A percentile compares a stretch with the other conserved stretches of the same genome.
Conservation (phyloP, 2,888 invertebrate species). For the Therioaphis trifolii region DNA sequence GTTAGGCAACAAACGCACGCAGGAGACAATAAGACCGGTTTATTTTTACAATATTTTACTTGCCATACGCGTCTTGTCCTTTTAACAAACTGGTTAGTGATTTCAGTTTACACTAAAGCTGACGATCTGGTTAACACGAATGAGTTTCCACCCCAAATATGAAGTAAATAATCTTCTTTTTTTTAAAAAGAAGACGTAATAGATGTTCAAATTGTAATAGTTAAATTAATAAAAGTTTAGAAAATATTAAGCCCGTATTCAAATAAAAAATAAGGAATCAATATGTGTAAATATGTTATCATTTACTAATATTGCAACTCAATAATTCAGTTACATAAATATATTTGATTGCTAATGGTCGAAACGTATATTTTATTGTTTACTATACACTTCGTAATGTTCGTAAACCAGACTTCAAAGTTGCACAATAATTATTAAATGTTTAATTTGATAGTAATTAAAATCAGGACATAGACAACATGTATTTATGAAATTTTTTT, state of each 20-base stretch:
- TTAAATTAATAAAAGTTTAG: background rate
- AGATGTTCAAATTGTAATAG: background rate
- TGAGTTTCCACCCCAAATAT: background rate
- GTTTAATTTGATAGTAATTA: background rate
- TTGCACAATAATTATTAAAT: background rate
- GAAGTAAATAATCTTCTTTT: background rate
- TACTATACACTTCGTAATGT: no score
- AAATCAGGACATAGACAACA: background rate
- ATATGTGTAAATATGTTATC: no score
- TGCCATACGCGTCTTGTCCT: constrained; percentile 2
- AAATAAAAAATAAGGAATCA: background rate
- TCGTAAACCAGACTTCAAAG: no score
- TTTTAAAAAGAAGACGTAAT: background rate
- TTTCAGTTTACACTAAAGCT: constrained; percentile 8
- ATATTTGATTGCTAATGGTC: no score
- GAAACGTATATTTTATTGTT: no score
- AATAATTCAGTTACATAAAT: background rate
- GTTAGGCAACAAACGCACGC: constrained; percentile 18
- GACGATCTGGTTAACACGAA: background rate
- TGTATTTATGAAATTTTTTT: background rate
- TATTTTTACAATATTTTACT: constrained; percentile 30
- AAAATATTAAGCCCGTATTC: background rate
- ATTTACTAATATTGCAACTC: background rate
- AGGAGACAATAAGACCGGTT: constrained; percentile 30
- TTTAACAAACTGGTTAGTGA: constrained; percentile 15